Conservation (phyloP, 53 echinoderm and acorn worm genomes). For the Pentamera pediparva region DNA sequence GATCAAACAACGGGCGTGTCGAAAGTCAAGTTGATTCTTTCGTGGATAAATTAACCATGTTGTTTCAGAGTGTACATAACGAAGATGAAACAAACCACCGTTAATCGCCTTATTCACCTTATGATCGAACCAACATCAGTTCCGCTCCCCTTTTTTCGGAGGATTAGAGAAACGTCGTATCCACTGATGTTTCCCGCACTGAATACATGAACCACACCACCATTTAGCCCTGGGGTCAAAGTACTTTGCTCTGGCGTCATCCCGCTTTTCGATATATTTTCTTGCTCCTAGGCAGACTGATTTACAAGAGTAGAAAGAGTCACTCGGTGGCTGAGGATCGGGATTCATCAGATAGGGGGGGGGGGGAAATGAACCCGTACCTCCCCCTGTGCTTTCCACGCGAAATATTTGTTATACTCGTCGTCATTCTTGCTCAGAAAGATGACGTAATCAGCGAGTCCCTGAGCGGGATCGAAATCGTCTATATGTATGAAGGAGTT, state of each 20-base stretch:
- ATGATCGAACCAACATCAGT: too few species aligned
- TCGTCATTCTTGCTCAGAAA: neutral
- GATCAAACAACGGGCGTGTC: too few species aligned
- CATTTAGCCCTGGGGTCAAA: neutral
- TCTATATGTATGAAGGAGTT: constrained; percentile 8
- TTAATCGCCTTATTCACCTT: too few species aligned
- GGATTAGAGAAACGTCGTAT: neutral
- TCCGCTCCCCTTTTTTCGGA: too few species aligned
- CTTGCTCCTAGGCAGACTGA: neutral
- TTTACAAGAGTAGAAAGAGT: constrained; percentile 10
- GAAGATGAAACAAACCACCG: too few species aligned
- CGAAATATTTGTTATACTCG: neutral
- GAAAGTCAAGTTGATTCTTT: too few species aligned
- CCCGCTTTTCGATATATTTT: neutral
- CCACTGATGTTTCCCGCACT: constrained; percentile 1
- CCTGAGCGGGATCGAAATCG: neutral
- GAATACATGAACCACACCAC: constrained; percentile 4
- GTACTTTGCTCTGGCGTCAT: neutral
- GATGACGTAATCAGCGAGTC: constrained; percentile 1
- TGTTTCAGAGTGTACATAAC: too few species aligned
- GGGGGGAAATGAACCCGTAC: neutral
- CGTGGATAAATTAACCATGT: too few species aligned
- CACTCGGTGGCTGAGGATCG: neutral
- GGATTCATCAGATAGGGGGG: neutral
- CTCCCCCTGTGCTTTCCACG: neutral